Percentiles rank a stretch among this genome's conserved stretches.
Evolutionary conservation across 2,797 vertebrate species (phyloP).

Genomic region (Peromyscus attwateri): DNA sequence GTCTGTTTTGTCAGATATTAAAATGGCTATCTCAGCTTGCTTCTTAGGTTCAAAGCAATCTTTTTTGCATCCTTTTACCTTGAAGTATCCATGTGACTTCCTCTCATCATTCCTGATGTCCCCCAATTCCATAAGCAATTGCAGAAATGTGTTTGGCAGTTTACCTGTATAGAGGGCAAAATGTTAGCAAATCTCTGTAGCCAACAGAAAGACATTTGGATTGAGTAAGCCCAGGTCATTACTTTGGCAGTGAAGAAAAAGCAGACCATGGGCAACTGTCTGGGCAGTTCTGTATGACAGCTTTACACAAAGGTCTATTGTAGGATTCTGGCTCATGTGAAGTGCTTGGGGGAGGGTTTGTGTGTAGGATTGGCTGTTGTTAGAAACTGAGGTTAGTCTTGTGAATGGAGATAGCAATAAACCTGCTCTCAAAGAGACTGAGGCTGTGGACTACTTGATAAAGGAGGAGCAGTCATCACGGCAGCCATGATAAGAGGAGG

Average conservation of each 20-base stretch:
- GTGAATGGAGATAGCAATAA: background rate
- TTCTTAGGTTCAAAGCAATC: background rate
- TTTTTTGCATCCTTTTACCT: background rate
- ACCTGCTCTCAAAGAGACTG: background rate
- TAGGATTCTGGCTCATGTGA: background rate
- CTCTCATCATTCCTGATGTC: background rate
- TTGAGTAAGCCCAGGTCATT: background rate
- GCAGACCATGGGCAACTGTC: background rate
- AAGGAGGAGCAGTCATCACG: background rate
- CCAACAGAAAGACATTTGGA: background rate
- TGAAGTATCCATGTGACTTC: background rate
- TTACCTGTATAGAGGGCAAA: background rate
- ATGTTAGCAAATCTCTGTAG: background rate
- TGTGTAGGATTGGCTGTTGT: background rate
- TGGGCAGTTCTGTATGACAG: background rate
- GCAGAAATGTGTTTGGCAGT: background rate
- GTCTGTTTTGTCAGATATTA: background rate
- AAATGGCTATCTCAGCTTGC: background rate
- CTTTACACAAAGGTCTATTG: background rate
- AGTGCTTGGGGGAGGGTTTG: slow-evolving; percentile 5
- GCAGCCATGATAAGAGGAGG: background rate
- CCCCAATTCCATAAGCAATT: background rate
- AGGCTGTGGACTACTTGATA: background rate
- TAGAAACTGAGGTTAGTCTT: background rate
- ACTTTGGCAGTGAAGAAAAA: background rate